These are phyloP conservation scores for Zootermopsis nevadensis DNA, from an alignment of 2,888 invertebrate species.

Conservation along the genomic window DNA sequence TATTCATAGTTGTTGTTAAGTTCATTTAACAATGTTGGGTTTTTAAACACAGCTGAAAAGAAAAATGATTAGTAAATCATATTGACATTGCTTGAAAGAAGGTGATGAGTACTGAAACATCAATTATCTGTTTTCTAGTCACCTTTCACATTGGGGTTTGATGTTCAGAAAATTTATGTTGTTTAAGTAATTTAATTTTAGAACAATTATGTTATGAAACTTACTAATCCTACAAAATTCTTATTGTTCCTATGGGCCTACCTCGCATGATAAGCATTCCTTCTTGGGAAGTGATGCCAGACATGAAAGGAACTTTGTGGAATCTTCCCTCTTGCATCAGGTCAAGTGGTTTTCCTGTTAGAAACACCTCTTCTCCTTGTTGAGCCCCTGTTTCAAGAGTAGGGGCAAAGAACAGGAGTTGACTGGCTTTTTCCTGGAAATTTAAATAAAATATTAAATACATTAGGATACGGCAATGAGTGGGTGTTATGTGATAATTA, in stretches of 20 bases:
- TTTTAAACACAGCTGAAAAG: conserved; percentile 8
- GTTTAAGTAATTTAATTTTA: too few relatives aligned
- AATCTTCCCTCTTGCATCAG: conserved; percentile 54
- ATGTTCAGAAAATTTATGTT: too few relatives aligned
- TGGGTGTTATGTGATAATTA: too few relatives aligned
- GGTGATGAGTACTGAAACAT: too few relatives aligned
- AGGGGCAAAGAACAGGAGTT: conserved; percentile 23
- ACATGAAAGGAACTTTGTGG: conserved; percentile 55
- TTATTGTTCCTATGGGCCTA: neutral
- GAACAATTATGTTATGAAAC: too few relatives aligned
- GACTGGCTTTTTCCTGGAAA: conserved; percentile 19
- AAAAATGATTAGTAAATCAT: too few relatives aligned
- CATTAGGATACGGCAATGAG: too few relatives aligned
- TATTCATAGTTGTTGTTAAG: conserved; percentile 20
- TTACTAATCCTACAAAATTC: too few relatives aligned
- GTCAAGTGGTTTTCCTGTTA: conserved; percentile 53
- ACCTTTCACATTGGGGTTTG: too few relatives aligned
- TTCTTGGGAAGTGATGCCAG: conserved; percentile 51
- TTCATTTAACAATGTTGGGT: neutral
- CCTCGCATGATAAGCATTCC: conserved; percentile 55
- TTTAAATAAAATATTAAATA: too few relatives aligned
- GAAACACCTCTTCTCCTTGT: conserved; percentile 44
- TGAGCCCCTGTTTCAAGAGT: neutral
- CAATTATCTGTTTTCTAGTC: too few relatives aligned
- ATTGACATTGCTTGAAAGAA: too few relatives aligned